phyloP scores from a whole-genome alignment of 1,140 invertebrate species.

The Eumaeus atala region DNA sequence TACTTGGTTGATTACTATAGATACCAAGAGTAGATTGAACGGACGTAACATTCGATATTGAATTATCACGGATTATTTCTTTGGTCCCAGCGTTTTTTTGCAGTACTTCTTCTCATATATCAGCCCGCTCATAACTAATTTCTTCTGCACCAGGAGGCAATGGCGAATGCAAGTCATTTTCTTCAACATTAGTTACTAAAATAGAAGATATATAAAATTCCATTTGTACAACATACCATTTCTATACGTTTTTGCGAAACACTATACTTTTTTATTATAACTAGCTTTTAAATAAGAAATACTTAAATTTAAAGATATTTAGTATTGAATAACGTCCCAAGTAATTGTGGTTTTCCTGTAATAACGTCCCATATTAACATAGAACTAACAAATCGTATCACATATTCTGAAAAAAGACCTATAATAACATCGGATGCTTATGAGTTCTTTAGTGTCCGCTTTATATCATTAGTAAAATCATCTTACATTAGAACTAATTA shows the following conservation, averaged over 20 bases:
- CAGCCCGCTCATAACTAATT: conserved; percentile 9
- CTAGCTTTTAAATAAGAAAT: conserved; percentile 7
- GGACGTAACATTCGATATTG: conserved; percentile 9
- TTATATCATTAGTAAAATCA: conserved; percentile 12
- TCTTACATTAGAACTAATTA: conserved; percentile 6
- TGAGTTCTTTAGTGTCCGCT: conserved; percentile 8
- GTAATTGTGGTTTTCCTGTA: conserved; percentile 7
- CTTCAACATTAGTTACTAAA: conserved; percentile 3
- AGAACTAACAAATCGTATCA: conserved; percentile 6
- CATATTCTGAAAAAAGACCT: conserved; percentile 11
- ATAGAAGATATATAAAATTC: neutral
- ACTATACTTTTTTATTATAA: conserved; percentile 6
- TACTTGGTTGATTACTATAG: conserved; percentile 14
- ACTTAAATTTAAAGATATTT: conserved; percentile 14
- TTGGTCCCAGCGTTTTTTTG: neutral
- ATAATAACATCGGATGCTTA: conserved; percentile 5
- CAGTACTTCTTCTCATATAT: conserved; percentile 10
- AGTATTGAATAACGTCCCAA: conserved; percentile 11
- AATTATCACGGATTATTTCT: conserved; percentile 11
- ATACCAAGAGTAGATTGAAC: conserved; percentile 5
- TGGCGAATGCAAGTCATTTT: conserved; percentile 9
- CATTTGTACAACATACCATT: neutral
- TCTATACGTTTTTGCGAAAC: neutral
- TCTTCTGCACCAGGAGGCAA: conserved; percentile 12
- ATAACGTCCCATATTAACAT: conserved; percentile 16